A percentile compares a stretch with the other conserved stretches of the same genome.
Conservation (phyloP, 1,140 invertebrate genomes). For the Trichomalopsis sarcophagae region DNA sequence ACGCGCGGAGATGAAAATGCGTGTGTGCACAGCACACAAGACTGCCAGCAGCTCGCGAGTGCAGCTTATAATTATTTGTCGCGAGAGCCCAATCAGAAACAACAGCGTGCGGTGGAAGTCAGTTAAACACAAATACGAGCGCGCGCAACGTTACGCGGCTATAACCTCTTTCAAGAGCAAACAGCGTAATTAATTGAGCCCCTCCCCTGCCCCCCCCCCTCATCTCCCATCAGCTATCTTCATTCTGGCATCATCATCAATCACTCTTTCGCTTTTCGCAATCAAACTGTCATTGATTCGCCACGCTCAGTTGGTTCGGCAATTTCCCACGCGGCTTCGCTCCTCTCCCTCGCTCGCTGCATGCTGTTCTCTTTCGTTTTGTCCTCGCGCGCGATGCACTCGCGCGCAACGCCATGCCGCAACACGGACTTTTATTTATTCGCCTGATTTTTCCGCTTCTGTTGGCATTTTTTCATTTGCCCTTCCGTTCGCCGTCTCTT, state of each 20-base stretch:
- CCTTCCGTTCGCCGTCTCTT: neutral
- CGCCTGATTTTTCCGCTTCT: neutral
- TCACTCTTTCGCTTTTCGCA: constrained; percentile 27
- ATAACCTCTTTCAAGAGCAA: constrained; percentile 7
- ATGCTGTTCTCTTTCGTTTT: neutral
- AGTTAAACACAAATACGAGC: neutral
- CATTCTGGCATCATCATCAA: neutral
- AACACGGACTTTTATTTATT: neutral
- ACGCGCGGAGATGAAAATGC: neutral
- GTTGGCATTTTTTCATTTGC: neutral
- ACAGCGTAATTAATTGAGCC: constrained; percentile 30
- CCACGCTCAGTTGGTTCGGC: constrained; percentile 4
- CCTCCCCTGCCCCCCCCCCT: neutral
- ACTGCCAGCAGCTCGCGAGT: too few relatives aligned
- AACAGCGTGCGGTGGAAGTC: neutral
- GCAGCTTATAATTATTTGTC: constrained; percentile 10
- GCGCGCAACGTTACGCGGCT: neutral
- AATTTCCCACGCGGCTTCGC: neutral
- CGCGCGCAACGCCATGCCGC: neutral
- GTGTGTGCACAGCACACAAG: neutral
- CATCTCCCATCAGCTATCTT: neutral
- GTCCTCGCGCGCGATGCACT: neutral
- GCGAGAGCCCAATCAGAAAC: neutral
- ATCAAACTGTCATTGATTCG: constrained; percentile 35
- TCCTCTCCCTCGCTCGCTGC: neutral